Base-by-base conservation (phyloP, 2,888 invertebrate species). In the Caenorhabditis macrosperma region DNA sequence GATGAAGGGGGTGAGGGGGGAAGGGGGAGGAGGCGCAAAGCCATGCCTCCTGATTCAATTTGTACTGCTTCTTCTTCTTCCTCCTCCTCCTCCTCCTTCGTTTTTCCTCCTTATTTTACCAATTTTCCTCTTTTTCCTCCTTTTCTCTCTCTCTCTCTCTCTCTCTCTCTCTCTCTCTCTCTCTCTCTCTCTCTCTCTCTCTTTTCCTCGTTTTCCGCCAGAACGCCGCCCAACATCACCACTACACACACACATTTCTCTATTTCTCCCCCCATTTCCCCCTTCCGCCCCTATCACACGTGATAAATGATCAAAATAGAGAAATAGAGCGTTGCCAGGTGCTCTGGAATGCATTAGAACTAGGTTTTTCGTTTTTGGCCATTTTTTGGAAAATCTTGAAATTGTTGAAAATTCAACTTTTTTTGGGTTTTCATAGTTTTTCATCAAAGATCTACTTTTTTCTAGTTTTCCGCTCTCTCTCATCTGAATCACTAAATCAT, bases 41-140 rank as follows among this genome's bases (percentile, higher is more conserved):
- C 60, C 61, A 44, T 44, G 61, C 61, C 60, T 71, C 69, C 38
- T 61, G 69, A 71, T 71, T 71, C 69, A 71, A 71, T 71, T 71
- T 71, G 69, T 71, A 71, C 69, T 71, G 69, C 69, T 71, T 71
- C 61, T 71, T 61, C 46, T 41, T 33, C 38, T 46, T 20, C 3
- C 20, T 10, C 10, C 20, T 33, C 33, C 38, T 38, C 15, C 38
- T 38, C 15, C 38, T 38, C 15, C 44, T 44, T 17, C 17, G n/a
- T 9, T 9, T 44, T 17, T 10, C n/a, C n/a, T n/a, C n/a, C n/a
- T n/a, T n/a, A n/a, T n/a, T 44, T 44, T 44, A 44, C 50, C 57
- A 50, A 35, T 35, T 68, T 57, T 57, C 30, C n/a, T 12, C 24
- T 28, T 26, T 66, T 54, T 24, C 30, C 10, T 26, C 35, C 35